A percentile compares a stretch with the other conserved stretches of the same genome.
These are phyloP conservation scores for Ryuthela nishihirai DNA, from an alignment of 2,888 invertebrate genomes.

Conservation along the genomic window DNA sequence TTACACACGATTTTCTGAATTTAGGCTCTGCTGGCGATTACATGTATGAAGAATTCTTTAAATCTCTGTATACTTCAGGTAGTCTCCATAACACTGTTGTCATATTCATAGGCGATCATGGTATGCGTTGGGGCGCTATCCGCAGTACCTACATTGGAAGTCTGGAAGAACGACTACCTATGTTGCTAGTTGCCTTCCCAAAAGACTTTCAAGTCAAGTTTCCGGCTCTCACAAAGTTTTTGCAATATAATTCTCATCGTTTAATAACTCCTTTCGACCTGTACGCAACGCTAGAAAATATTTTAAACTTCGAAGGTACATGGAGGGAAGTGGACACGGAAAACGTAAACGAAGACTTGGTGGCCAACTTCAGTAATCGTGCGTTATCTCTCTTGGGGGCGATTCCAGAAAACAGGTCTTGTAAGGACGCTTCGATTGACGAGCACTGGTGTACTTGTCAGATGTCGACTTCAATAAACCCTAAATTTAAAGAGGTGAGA, in stretches of 20 bases:
- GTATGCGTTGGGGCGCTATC: conserved; percentile 50
- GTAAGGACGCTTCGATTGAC: conserved; percentile 48
- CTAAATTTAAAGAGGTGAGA: conserved; percentile 5
- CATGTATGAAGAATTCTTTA: conserved; percentile 56
- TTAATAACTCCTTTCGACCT: conserved; percentile 52
- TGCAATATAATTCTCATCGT: conserved; percentile 58
- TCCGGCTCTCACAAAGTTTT: conserved; percentile 60
- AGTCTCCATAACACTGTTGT: conserved; percentile 45
- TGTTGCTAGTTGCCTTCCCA: conserved; percentile 60
- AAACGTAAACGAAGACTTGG: conserved; percentile 6
- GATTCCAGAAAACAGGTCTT: conserved; percentile 49
- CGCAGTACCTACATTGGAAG: conserved; percentile 49
- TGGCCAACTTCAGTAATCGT: conserved; percentile 11
- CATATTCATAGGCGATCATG: conserved; percentile 49
- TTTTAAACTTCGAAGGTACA: conserved; percentile 39
- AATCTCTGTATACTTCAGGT: conserved; percentile 55
- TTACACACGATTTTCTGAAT: conserved; percentile 49
- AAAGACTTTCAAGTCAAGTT: conserved; percentile 64
- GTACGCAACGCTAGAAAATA: conserved; percentile 49
- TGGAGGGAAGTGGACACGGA: conserved; percentile 6
- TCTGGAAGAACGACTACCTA: conserved; percentile 50
- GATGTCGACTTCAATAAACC: conserved; percentile 4
- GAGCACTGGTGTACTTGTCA: conserved; percentile 50
- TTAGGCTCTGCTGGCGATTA: conserved; percentile 47
- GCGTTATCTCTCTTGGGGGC: conserved; percentile 46